Conservation (phyloP, 2,113 vertebrate species). For the Spheniscus mendiculus region DNA sequence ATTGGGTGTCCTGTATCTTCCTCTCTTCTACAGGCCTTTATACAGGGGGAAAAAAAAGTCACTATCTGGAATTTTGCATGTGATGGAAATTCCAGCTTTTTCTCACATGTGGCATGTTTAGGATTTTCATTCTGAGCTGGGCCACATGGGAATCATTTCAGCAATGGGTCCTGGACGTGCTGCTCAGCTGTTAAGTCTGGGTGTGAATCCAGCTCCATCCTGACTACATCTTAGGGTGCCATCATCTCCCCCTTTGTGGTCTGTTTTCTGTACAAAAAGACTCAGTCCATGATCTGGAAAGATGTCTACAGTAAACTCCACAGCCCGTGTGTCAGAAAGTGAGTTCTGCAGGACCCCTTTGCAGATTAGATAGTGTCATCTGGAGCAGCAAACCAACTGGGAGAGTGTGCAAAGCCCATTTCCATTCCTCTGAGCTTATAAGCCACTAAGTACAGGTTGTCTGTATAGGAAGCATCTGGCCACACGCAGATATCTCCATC, state of each 20-base stretch:
- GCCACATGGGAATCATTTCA: background rate
- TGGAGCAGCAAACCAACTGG: background rate
- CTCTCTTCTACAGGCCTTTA: background rate
- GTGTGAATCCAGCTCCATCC: background rate
- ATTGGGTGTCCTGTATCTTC: background rate
- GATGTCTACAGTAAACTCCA: background rate
- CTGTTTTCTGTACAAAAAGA: background rate
- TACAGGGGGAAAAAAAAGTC: fast-evolving
- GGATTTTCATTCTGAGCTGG: background rate
- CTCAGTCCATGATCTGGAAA: background rate
- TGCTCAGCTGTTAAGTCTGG: background rate
- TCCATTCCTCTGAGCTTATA: background rate
- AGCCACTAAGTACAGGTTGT: background rate
- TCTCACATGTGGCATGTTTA: background rate
- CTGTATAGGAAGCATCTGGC: background rate
- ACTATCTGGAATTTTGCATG: background rate
- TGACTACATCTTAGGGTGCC: background rate
- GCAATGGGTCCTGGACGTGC: no score
- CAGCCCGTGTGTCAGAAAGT: background rate
- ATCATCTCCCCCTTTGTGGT: background rate
- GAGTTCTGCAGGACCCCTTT: background rate
- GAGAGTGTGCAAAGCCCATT: background rate
- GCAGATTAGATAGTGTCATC: background rate
- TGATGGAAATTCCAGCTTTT: background rate
- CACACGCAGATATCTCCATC: background rate